phyloP scores from a whole-genome alignment of 1,140 invertebrate species.

The Halictus rubicundus region DNA sequence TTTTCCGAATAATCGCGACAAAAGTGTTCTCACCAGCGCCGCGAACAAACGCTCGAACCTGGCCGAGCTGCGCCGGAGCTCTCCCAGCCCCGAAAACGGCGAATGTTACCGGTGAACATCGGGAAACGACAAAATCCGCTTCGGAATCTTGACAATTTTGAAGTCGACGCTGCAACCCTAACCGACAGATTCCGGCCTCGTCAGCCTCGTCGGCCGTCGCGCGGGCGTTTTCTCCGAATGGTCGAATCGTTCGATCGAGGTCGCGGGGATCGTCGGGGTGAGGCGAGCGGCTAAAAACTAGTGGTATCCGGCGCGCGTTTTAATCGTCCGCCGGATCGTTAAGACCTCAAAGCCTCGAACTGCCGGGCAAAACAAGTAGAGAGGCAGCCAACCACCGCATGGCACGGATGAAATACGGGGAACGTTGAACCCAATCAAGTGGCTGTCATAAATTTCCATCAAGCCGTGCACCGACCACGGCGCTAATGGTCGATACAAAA shows the following conservation, averaged over 20 bases:
- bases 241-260: too few relatives aligned
- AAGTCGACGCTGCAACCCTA: too few relatives aligned
- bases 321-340: slow-evolving; percentile 61
- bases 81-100: too few relatives aligned
- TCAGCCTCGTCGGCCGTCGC: too few relatives aligned
- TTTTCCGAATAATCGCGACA: not conserved
- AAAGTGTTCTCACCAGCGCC: not conserved
- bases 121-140: too few relatives aligned
- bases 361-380: slow-evolving; percentile 33
- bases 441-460: slow-evolving; percentile 79
- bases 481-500: slow-evolving; percentile 67
- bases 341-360: slow-evolving; percentile 35
- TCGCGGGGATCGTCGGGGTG: too few relatives aligned
- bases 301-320: slow-evolving; percentile 19
- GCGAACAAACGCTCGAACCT: too few relatives aligned
- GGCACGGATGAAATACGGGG: slow-evolving; percentile 74
- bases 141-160: too few relatives aligned
- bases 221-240: too few relatives aligned
- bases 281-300: not conserved
- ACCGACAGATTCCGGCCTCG: too few relatives aligned
- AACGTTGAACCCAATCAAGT: slow-evolving; percentile 79
- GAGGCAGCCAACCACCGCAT: slow-evolving; percentile 35
- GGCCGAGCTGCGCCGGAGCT: too few relatives aligned
- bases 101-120: too few relatives aligned
- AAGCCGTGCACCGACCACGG: slow-evolving; percentile 58